phyloP scores from a whole-genome alignment of 2,113 vertebrate genomes.

The Oncorhynchus masou region DNA sequence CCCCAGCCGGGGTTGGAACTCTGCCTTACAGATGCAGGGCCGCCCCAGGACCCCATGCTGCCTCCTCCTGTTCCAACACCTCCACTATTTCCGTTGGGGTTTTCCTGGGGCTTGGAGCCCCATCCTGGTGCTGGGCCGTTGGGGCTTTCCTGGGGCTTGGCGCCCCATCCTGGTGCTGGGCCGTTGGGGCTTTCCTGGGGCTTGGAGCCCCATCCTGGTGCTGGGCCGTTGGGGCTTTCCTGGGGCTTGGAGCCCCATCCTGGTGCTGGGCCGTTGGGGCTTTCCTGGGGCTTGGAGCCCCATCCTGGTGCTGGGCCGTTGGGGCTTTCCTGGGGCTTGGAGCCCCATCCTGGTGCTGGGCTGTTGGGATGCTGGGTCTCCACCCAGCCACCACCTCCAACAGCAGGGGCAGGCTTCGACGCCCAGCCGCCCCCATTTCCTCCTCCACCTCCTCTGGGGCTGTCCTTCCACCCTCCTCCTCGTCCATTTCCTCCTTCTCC shows the following conservation, averaged over 20 bases:
- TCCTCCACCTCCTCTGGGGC: conserved; percentile 45
- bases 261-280: no score
- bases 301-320: no score
- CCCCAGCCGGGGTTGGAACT: conserved; percentile 61
- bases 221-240: no score
- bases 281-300: no score
- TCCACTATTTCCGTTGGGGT: conserved; percentile 45
- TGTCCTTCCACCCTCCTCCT: conserved; percentile 73
- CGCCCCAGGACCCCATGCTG: conserved; percentile 88
- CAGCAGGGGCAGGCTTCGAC: conserved; percentile 55
- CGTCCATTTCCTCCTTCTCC: conserved; percentile 51
- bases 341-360: conserved; percentile 74
- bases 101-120: no score
- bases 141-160: no score
- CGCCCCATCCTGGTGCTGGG: no score
- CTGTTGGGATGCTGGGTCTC: conserved; percentile 60
- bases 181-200: no score
- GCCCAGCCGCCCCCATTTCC: conserved; percentile 49
- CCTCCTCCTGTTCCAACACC: conserved; percentile 60
- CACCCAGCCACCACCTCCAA: conserved; percentile 79
- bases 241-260: no score
- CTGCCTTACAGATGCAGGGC: conserved; percentile 91
- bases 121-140: no score
- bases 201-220: no score
- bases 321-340: conserved; percentile 89